phyloP scores from a whole-genome alignment of 2,113 vertebrate species.

The Origma solitaria region DNA sequence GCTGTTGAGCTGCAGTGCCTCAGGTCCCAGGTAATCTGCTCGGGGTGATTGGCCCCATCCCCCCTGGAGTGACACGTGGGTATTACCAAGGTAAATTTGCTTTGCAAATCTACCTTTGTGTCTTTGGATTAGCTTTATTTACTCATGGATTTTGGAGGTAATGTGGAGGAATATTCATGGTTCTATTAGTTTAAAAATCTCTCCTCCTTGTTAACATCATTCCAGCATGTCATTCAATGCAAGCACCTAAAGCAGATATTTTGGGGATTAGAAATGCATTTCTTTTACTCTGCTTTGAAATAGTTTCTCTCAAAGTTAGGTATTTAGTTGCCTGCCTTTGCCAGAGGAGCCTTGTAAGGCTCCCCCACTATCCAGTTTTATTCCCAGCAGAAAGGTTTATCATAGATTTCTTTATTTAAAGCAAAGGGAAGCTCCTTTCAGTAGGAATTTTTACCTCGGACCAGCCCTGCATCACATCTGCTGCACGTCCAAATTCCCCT shows the following conservation, averaged over 20 bases:
- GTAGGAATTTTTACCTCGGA: not conserved
- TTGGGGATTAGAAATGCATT: not conserved
- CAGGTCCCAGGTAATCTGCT: not conserved
- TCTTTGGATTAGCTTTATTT: slow-evolving; percentile 19
- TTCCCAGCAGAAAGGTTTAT: not conserved
- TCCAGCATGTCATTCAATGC: not conserved
- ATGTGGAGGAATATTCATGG: not conserved
- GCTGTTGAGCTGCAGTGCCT: not conserved
- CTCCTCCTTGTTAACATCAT: not conserved
- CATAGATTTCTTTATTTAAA: not conserved
- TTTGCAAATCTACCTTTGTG: not conserved
- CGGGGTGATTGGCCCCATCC: not conserved
- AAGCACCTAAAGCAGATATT: not conserved
- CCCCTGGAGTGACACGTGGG: not conserved
- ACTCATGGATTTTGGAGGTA: not conserved
- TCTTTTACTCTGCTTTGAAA: not conserved
- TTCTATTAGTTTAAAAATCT: not conserved
- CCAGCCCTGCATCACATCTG: not conserved
- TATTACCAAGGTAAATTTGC: not conserved
- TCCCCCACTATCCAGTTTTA: not conserved
- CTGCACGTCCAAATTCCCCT: not conserved
- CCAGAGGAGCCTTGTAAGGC: not conserved
- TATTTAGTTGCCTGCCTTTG: not conserved
- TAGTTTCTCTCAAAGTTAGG: not conserved
- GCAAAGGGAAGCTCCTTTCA: not conserved